Evolutionary conservation across 1,140 invertebrate species (phyloP).

Genomic region (Dendroctonus valens): DNA sequence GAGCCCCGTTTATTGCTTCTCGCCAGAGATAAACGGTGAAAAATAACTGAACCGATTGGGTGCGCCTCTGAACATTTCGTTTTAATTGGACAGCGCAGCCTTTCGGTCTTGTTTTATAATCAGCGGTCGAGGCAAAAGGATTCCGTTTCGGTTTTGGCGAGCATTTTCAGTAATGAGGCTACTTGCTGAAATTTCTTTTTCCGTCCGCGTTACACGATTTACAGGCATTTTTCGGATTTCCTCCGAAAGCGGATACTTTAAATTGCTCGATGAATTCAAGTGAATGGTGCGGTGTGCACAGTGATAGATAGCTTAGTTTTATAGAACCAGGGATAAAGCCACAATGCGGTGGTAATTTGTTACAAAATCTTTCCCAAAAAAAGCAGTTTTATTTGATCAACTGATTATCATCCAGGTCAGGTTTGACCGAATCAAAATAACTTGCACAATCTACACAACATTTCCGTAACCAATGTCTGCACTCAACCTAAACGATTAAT

Average conservation of each 20-base stretch:
- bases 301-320: neutral
- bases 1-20: too few relatives aligned
- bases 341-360: too few relatives aligned
- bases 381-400: too few relatives aligned
- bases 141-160: conserved; percentile 19
- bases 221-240: conserved; percentile 28
- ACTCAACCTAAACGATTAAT: too few relatives aligned
- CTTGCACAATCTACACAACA: too few relatives aligned
- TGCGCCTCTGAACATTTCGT: conserved; percentile 9
- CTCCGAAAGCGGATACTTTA: conserved; percentile 14
- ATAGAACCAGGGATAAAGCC: too few relatives aligned
- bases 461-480: too few relatives aligned
- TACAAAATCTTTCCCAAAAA: too few relatives aligned
- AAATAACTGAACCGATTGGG: neutral
- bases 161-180: conserved; percentile 26
- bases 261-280: conserved; percentile 2
- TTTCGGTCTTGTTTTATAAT: conserved; percentile 22
- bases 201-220: conserved; percentile 18
- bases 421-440: too few relatives aligned
- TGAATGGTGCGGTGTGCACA: neutral
- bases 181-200: conserved; percentile 26
- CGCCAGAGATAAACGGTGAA: too few relatives aligned
- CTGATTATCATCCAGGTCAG: too few relatives aligned
- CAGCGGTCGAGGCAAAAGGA: conserved; percentile 24
- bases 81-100: conserved; percentile 19